phyloP scores from a whole-genome alignment of 2,797 vertebrate species.

The Lerista edwardsae region DNA sequence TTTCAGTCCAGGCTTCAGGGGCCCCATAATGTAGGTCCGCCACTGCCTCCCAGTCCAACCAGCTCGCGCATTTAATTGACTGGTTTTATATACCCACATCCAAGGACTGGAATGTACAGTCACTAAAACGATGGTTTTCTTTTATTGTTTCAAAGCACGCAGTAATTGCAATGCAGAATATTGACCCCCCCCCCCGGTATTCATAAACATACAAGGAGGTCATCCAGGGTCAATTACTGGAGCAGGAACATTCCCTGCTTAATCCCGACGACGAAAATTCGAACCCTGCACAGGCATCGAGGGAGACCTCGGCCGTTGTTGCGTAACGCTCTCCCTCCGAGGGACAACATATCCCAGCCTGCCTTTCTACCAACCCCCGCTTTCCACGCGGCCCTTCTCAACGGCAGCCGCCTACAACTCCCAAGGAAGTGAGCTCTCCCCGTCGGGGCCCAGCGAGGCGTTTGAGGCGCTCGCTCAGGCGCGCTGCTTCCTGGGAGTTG shows the following conservation, averaged over 20 bases:
- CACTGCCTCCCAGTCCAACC: no score
- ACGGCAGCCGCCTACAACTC: slow-evolving; percentile 1
- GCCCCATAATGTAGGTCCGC: no score
- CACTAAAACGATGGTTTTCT: not conserved
- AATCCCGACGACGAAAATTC: not conserved
- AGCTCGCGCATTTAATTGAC: no score
- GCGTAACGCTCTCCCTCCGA: not conserved
- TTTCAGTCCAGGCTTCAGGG: no score
- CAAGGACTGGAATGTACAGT: no score
- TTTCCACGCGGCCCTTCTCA: not conserved
- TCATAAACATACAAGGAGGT: not conserved
- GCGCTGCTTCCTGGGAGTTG: slow-evolving; percentile 36
- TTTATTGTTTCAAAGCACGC: not conserved
- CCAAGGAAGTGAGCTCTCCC: not conserved
- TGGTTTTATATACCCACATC: no score
- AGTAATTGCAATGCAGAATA: not conserved
- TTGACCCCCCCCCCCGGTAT: no score
- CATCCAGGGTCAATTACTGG: no score
- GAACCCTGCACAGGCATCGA: not conserved
- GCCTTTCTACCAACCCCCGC: not conserved
- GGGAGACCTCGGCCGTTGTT: accelerated
- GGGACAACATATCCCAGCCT: not conserved
- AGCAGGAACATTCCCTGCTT: no score
- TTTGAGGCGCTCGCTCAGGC: accelerated
- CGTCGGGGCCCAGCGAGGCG: accelerated